These are phyloP conservation scores for Rachycentron canadum DNA, from an alignment of 2,797 vertebrate genomes.

Conservation along the genomic window DNA sequence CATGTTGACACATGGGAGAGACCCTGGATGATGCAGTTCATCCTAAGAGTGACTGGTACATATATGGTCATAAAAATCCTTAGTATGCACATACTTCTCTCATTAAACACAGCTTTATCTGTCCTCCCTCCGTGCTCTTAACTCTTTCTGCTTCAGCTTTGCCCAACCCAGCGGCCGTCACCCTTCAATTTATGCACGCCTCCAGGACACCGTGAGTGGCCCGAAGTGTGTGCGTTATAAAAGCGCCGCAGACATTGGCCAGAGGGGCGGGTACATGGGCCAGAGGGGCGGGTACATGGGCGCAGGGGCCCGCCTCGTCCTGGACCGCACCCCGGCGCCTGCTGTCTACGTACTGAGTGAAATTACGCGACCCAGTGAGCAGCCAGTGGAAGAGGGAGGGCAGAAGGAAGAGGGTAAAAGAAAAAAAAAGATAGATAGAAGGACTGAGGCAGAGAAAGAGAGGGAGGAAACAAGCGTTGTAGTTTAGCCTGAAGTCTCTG, in stretches of 20 bases:
- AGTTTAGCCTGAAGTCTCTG: constrained; percentile 76
- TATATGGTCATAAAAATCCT: constrained; percentile 89
- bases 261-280: constrained; percentile 17
- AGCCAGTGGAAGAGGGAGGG: constrained; percentile 77
- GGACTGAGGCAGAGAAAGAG: constrained; percentile 63
- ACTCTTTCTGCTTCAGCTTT: constrained; percentile 75
- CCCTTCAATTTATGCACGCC: constrained; percentile 4
- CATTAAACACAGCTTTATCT: constrained; percentile 84
- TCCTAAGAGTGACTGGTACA: constrained; percentile 79
- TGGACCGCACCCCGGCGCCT: constrained; percentile 84
- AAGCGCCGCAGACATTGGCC: constrained; percentile 58
- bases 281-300: too few relatives aligned
- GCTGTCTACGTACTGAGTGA: constrained; percentile 60
- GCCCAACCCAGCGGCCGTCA: constrained; percentile 48
- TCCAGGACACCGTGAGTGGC: constrained; percentile 67
- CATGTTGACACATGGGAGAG: constrained; percentile 68
- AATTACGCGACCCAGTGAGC: constrained; percentile 75
- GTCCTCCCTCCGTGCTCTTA: constrained; percentile 53
- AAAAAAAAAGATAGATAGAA: constrained; percentile 58
- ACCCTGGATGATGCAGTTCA: constrained; percentile 74
- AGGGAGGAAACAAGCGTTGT: constrained; percentile 70
- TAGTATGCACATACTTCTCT: constrained; percentile 86
- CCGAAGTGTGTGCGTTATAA: constrained; percentile 9
- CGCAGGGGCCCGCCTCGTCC: constrained; percentile 56
- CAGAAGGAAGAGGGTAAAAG: constrained; percentile 45